Evolutionary conservation across 2,888 invertebrate genomes (phyloP).

Genomic region (Teleogryllus oceanicus): DNA sequence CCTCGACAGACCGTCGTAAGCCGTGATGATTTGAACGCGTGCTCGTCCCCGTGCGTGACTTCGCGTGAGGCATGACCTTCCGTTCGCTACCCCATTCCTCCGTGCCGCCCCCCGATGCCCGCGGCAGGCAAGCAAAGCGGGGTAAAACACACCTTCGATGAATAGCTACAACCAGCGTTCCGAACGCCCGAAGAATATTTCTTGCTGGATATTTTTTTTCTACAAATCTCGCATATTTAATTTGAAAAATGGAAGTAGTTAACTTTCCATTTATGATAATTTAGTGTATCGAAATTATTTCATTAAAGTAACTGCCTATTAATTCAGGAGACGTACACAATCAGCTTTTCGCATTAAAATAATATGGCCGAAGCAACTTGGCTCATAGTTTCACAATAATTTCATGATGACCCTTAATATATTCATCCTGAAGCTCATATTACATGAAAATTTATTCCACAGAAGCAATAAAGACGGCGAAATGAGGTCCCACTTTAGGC

Average conservation of each 20-base stretch:
- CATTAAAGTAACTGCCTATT: constrained; percentile 5
- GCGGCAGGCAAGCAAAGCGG: too few species aligned
- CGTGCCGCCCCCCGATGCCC: too few species aligned
- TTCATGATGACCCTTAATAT: background rate
- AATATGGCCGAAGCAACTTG: background rate
- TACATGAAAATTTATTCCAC: background rate
- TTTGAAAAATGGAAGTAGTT: background rate
- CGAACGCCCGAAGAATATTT: background rate
- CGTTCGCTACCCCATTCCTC: too few species aligned
- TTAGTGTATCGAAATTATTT: background rate
- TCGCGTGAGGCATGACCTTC: too few species aligned
- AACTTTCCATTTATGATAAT: background rate
- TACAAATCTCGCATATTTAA: background rate
- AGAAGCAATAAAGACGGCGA: background rate
- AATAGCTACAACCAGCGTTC: background rate
- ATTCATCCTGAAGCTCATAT: background rate
- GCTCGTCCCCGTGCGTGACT: too few species aligned
- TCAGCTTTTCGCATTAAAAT: background rate
- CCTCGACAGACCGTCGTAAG: too few species aligned
- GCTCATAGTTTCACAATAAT: background rate
- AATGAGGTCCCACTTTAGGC: background rate
- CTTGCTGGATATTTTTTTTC: background rate
- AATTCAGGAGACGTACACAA: background rate
- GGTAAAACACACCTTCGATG: too few species aligned
- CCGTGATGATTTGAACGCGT: too few species aligned